These are phyloP conservation scores for Toxotes chatareus DNA, from an alignment of 2,113 vertebrate species.

Conservation along the genomic window DNA sequence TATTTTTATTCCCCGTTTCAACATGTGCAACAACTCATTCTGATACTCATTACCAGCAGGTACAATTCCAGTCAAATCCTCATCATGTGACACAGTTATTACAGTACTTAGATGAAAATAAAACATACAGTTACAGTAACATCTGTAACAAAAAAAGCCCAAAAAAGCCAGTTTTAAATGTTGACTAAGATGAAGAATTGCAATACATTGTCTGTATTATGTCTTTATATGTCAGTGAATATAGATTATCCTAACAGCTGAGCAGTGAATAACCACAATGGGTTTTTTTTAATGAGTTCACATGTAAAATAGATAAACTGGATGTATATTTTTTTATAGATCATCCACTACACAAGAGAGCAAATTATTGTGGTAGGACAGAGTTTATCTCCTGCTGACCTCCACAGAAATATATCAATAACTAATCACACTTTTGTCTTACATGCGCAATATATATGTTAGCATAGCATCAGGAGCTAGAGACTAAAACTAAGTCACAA, in stretches of 20 bases:
- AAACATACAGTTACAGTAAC: slow-evolving; percentile 3
- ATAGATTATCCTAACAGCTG: slow-evolving; percentile 32
- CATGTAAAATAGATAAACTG: slow-evolving; percentile 21
- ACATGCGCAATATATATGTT: slow-evolving; percentile 56
- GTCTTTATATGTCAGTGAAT: slow-evolving; percentile 23
- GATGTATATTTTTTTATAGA: neutral
- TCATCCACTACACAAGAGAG: slow-evolving; percentile 6
- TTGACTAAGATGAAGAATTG: slow-evolving; percentile 15
- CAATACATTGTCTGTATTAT: slow-evolving; percentile 33
- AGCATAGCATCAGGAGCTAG: slow-evolving; percentile 36
- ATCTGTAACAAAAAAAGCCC: slow-evolving; percentile 23
- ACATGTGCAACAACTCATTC: slow-evolving; percentile 42
- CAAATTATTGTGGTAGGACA: slow-evolving; percentile 8
- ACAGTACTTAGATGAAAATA: slow-evolving; percentile 21
- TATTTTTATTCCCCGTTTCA: slow-evolving; percentile 43
- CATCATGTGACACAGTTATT: slow-evolving; percentile 10
- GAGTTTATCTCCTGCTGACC: neutral
- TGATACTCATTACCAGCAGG: neutral
- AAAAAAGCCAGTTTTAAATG: slow-evolving; percentile 21
- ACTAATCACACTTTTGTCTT: slow-evolving; percentile 34
- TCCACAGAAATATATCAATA: slow-evolving; percentile 26
- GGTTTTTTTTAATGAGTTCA: slow-evolving; percentile 1
- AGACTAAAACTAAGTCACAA: slow-evolving; percentile 28
- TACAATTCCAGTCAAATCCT: slow-evolving; percentile 6
- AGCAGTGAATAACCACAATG: slow-evolving; percentile 43